Evolutionary conservation across 2,888 invertebrate species (phyloP).

Genomic region (Mythimna loreyi): DNA sequence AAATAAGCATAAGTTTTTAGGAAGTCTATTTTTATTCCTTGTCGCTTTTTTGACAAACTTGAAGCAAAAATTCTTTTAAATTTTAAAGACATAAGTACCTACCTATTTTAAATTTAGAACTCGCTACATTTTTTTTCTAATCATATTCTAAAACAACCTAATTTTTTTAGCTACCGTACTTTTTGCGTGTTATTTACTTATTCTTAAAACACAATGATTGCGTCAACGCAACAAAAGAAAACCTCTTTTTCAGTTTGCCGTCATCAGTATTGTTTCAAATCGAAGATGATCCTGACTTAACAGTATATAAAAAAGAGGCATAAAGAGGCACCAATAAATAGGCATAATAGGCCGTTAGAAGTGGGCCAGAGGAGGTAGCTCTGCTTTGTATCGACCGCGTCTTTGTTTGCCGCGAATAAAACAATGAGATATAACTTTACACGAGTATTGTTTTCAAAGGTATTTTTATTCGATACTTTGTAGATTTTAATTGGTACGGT

Average conservation of each 20-base stretch:
- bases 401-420: constrained; percentile 67
- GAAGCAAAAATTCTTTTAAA: not conserved
- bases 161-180: too few relatives aligned
- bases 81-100: not conserved
- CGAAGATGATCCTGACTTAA: constrained; percentile 56
- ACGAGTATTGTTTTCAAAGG: constrained; percentile 22
- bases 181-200: not conserved
- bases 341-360: constrained; percentile 45
- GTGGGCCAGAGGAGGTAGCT: constrained; percentile 34
- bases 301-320: constrained; percentile 39
- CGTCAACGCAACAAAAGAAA: not conserved
- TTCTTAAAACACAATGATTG: not conserved
- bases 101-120: not conserved
- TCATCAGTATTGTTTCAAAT: constrained; percentile 49
- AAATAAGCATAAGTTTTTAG: not conserved
- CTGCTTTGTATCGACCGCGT: constrained; percentile 66
- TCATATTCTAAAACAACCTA: too few relatives aligned
- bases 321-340: constrained; percentile 22
- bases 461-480: too few relatives aligned
- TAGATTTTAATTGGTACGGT: not conserved
- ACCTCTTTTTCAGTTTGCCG: constrained; percentile 9
- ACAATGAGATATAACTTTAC: constrained; percentile 58
- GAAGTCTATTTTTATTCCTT: not conserved
- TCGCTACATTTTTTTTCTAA: too few relatives aligned
- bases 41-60: not conserved